Evolutionary conservation across 2,888 invertebrate species (phyloP), one percentile per base, ranked within the genome.

Genomic region (Chalcis sispes): DNA sequence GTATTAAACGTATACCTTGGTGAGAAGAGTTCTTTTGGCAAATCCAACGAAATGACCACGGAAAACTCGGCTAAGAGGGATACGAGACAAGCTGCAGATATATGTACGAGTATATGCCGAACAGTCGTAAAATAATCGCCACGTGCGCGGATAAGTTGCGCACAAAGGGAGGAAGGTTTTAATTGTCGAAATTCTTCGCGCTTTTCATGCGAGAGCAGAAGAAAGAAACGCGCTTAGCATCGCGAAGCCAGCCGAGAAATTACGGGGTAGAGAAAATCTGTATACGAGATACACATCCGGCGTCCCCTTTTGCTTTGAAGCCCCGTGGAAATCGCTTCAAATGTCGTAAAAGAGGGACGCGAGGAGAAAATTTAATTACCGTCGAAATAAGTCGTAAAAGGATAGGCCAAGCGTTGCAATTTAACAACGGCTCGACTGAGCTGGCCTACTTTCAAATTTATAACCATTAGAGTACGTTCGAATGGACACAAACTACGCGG

Each of bases 301-400:
- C n/a, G n/a, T n/a, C n/a, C n/a, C n/a, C 15, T 13, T 46, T 48
- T 15, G n/a, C 48, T 1, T 32, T 10, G 23, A 62, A 20, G 50
- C 50, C 36, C 40, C 40, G 32, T 62, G 79, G 75, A 81, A 80
- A 79, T 61, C 77, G 76, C 62, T 71, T 62, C 66, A 77, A 79
- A 78, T 72, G 79, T 79, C 80, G 79, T 80, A 79, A 80, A 81
- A 80, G 61, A 77, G 61, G n/a, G 25, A 25, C 20, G 50, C 25
- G 56, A 20, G 69, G 82, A 77, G 78, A 80, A 84, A 83, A 84
- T 84, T 84, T 84, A 83, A 84, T 84, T 84, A 84, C 82, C 69
- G 76, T 65, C 77, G 61, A 70, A 73, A 78, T 76, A 78, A 78
- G 65, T 71, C 69, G 72, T 76, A 72, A 76, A 71, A 59, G 64